phyloP scores from a whole-genome alignment of 1,140 invertebrate genomes.

The Amphibalanus amphitrite region DNA sequence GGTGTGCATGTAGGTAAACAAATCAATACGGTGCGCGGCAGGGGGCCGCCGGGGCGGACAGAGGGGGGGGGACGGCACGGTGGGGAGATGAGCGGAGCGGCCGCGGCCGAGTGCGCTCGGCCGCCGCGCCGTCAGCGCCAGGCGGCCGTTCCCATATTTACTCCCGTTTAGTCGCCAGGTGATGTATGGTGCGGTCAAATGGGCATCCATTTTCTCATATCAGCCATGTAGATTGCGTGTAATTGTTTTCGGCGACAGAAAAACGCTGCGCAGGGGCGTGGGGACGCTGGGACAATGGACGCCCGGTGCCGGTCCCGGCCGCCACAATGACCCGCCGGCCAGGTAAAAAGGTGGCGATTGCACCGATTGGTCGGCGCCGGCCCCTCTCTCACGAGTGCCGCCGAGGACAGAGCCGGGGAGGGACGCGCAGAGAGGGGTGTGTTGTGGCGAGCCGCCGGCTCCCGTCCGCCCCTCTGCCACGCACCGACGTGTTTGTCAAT shows the following conservation, averaged over 20 bases:
- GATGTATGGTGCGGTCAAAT: slow-evolving; percentile 1
- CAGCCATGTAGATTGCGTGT: slow-evolving; percentile 1
- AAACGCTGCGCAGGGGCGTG: not conserved
- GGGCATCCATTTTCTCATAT: slow-evolving; percentile 1
- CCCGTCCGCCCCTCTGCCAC: no score
- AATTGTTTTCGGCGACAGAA: not conserved
- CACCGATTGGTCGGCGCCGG: not conserved
- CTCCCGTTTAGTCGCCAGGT: not conserved
- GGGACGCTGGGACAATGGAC: not conserved
- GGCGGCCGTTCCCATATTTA: slow-evolving; percentile 1
- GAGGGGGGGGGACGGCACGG: no score
- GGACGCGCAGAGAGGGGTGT: no score
- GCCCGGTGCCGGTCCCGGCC: no score
- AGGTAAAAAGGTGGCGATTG: not conserved
- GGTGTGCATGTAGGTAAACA: not conserved
- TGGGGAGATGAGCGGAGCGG: not conserved
- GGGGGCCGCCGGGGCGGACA: not conserved
- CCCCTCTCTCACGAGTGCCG: no score
- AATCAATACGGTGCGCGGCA: not conserved
- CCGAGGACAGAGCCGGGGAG: no score
- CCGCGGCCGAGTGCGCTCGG: not conserved
- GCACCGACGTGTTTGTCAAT: not conserved
- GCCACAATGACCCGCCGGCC: not conserved
- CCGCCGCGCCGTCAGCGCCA: not conserved
- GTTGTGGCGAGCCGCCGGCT: no score